Percentiles rank a stretch among this genome's conserved stretches.
Evolutionary conservation across 2,888 invertebrate genomes (phyloP).

Genomic region (Drosophila quinaria): DNA sequence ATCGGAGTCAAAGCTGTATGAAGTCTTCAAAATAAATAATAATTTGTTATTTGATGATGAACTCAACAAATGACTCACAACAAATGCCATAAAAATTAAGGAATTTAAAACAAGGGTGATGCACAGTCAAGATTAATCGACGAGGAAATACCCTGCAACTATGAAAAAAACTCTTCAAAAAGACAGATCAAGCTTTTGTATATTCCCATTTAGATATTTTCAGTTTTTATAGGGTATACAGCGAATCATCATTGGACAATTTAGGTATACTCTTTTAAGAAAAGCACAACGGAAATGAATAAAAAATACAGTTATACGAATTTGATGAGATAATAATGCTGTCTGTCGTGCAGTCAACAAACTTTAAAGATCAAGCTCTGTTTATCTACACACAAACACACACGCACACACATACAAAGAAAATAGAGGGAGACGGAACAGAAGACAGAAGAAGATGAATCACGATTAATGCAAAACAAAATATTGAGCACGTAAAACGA

Average conservation of each 20-base stretch:
- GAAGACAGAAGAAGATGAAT: conserved; percentile 20
- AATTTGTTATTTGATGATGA: conserved; percentile 12
- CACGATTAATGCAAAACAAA: conserved; percentile 46
- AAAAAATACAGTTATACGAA: conserved; percentile 8
- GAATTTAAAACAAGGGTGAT: neutral
- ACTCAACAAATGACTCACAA: conserved; percentile 38
- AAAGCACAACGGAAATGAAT: conserved; percentile 18
- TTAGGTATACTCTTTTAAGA: neutral
- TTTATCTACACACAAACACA: conserved; percentile 16
- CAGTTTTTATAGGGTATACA: neutral
- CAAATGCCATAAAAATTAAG: neutral
- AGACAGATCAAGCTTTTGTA: neutral
- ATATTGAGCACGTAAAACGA: conserved; percentile 60
- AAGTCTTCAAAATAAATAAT: conserved; percentile 7
- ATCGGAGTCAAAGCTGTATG: conserved; percentile 12
- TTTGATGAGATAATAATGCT: conserved; percentile 37
- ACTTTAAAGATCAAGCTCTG: conserved; percentile 55
- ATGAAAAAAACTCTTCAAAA: neutral
- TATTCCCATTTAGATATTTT: neutral
- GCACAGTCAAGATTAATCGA: neutral
- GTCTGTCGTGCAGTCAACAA: conserved; percentile 45
- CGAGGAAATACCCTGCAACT: neutral
- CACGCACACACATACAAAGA: neutral
- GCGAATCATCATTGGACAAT: neutral
- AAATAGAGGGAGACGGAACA: neutral